Conservation (phyloP, 2,113 vertebrate species). For the Nibea albiflora region DNA sequence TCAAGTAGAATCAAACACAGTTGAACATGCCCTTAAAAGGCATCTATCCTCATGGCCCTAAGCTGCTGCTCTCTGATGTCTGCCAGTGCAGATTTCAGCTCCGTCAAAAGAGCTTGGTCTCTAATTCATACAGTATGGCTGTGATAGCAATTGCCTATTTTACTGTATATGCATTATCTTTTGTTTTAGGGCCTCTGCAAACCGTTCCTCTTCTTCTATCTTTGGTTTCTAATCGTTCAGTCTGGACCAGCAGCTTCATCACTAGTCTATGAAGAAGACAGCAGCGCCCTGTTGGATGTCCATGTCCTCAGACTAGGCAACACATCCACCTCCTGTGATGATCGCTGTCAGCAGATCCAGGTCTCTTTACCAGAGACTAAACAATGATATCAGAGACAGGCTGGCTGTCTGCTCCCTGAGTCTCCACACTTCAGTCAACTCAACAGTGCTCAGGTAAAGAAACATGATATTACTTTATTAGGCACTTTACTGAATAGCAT, state of each 20-base stretch:
- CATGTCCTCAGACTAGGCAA: background rate
- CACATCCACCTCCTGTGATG: constrained; percentile 47
- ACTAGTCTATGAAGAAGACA: constrained; percentile 22
- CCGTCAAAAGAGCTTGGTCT: constrained; percentile 40
- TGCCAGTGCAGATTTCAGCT: constrained; percentile 62
- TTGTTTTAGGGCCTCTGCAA: background rate
- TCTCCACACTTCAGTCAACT: constrained; percentile 23
- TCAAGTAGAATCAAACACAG: constrained; percentile 69
- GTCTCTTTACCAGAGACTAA: constrained; percentile 68
- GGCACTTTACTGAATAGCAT: background rate
- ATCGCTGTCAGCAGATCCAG: constrained; percentile 56
- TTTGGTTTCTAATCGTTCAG: constrained; percentile 3
- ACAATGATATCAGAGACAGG: constrained; percentile 47
- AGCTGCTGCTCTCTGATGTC: constrained; percentile 62
- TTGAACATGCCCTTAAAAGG: constrained; percentile 84
- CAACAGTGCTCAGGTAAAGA: constrained; percentile 86
- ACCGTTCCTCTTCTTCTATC: background rate
- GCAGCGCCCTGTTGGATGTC: constrained; percentile 13
- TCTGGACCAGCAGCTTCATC: constrained; percentile 8
- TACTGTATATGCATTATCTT: background rate
- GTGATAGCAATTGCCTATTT: background rate
- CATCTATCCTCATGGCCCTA: constrained; percentile 53
- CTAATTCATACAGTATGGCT: constrained; percentile 16
- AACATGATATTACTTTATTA: constrained; percentile 1
- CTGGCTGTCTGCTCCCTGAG: constrained; percentile 29